phyloP scores from a whole-genome alignment of 2,113 vertebrate genomes.

The Parotia lawesii region DNA sequence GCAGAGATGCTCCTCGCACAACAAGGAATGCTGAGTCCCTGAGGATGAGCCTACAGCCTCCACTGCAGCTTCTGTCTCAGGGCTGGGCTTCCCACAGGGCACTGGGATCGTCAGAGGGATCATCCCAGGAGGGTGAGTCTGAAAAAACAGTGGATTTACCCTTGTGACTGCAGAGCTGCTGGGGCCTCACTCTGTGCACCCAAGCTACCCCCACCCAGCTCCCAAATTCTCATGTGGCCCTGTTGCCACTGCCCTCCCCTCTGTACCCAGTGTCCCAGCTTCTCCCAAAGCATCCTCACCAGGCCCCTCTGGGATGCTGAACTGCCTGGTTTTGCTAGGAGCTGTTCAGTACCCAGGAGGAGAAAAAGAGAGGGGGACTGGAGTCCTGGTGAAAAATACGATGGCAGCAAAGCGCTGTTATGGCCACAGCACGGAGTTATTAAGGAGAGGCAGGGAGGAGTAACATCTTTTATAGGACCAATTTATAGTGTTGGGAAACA shows the following conservation, averaged over 20 bases:
- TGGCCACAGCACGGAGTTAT: not conserved
- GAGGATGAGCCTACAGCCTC: fast-evolving
- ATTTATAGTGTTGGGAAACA: constrained; percentile 11
- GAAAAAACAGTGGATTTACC: not conserved
- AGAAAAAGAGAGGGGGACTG: not conserved
- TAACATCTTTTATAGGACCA: constrained; percentile 13
- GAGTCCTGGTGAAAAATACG: not conserved
- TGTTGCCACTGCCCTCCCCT: not conserved
- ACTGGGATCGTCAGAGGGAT: fast-evolving
- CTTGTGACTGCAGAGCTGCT: not conserved
- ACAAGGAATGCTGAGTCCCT: not conserved
- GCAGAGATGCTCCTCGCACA: not conserved
- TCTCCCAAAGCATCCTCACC: not conserved
- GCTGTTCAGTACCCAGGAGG: not conserved
- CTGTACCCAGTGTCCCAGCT: not conserved
- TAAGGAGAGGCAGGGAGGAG: not conserved
- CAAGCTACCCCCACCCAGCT: not conserved
- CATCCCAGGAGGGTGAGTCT: not conserved
- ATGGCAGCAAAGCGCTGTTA: not conserved
- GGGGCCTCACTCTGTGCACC: fast-evolving
- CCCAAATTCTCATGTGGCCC: not conserved
- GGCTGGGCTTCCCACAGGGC: not conserved
- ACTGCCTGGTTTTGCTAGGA: not conserved
- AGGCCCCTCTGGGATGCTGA: not conserved
- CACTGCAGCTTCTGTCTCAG: not conserved